Evolutionary conservation across 2,888 invertebrate genomes (phyloP).

Genomic region (Lobophora halterata): DNA sequence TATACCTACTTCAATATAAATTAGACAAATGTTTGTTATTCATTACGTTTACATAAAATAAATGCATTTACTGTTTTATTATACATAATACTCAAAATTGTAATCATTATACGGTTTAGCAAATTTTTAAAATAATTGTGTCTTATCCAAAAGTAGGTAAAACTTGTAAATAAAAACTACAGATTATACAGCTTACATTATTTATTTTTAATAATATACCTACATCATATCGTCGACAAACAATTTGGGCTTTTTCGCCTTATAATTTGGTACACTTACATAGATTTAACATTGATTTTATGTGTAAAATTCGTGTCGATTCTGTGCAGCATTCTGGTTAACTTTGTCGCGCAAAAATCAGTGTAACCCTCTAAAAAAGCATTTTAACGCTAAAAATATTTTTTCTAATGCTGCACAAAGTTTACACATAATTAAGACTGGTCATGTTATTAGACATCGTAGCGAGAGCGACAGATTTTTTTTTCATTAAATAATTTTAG

Average conservation of each 20-base stretch:
- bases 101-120: no score
- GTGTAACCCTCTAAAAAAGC: no score
- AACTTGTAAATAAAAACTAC: constrained; percentile 32
- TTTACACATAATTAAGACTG: constrained; percentile 23
- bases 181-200: constrained; percentile 50
- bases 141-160: no score
- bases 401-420: no score
- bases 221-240: constrained; percentile 68
- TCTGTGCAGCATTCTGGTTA: no score
- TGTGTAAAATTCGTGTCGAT: constrained; percentile 13
- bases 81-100: no score
- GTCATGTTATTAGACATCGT: constrained; percentile 38
- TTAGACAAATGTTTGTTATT: no score
- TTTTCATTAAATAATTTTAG: not conserved
- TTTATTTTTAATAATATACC: constrained; percentile 73
- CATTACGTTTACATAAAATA: no score
- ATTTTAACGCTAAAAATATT: no score
- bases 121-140: not conserved
- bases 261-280: constrained; percentile 66
- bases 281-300: constrained; percentile 19
- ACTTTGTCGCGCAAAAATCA: no score
- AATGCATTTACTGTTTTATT: no score
- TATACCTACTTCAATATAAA: no score
- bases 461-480: constrained; percentile 25
- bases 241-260: constrained; percentile 40